These are phyloP conservation scores for Mellivora capensis DNA, from an alignment of 2,113 vertebrate genomes.

Conservation along the genomic window DNA sequence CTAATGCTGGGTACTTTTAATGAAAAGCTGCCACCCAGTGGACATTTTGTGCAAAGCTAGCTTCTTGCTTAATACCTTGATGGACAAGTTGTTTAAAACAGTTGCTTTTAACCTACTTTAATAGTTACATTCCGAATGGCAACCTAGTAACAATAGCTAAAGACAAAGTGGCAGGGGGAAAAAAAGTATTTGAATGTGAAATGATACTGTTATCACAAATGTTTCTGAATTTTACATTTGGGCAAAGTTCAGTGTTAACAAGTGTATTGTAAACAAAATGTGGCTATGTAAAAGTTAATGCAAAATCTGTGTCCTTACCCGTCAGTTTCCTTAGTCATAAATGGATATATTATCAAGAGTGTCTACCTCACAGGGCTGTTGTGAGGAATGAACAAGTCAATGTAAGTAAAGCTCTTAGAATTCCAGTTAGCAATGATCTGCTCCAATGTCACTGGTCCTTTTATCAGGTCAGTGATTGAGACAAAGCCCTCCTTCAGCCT, in stretches of 20 bases:
- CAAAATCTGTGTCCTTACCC: not conserved
- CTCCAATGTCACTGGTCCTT: not conserved
- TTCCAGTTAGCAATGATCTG: not conserved
- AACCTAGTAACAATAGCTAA: not conserved
- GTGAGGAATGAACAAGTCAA: not conserved
- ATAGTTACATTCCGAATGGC: not conserved
- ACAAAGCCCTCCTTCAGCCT: not conserved
- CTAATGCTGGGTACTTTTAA: not conserved
- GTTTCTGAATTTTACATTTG: not conserved
- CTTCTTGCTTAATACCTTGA: not conserved
- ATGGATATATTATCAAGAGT: not conserved
- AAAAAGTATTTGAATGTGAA: not conserved
- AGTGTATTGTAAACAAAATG: not conserved
- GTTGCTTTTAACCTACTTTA: not conserved
- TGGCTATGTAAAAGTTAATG: not conserved
- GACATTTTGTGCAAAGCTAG: not conserved
- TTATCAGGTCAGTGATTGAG: not conserved
- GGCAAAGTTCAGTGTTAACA: not conserved
- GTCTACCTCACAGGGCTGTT: not conserved
- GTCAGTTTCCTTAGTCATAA: not conserved
- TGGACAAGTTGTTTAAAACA: not conserved
- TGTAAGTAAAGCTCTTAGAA: not conserved
- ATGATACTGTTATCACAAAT: not conserved
- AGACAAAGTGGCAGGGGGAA: not conserved
- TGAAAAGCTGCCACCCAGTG: slow-evolving; percentile 59